Evolutionary conservation across 2,888 invertebrate species (phyloP), one percentile per base, ranked within the genome.

Genomic region (Pseudococcus jackbeardsleyi): DNA sequence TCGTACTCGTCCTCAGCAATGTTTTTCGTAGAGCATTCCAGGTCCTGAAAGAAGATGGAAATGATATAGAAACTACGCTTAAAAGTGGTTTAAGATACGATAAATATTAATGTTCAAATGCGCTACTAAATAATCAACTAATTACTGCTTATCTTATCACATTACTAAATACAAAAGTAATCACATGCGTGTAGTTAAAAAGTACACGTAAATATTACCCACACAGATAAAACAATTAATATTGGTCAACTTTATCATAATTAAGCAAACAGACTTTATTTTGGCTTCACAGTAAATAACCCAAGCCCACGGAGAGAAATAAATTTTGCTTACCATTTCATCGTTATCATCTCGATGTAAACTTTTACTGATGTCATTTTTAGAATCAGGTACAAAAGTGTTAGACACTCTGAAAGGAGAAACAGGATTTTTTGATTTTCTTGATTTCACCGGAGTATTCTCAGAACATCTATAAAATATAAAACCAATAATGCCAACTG

Each of bases 21-120:
- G 17, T 7, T 42, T 42, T 46, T 82, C 3, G 19, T 7, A 19
- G 39, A 19, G 15, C 79, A 46, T 46, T 72, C 72, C 15, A 39
- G 33, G 33, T 82, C 79, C 79, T 82, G 26, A n/a, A 72, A 72
- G 33, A n/a, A n/a, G n/a, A n/a, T 46, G 9, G 19, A 82, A 42
- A 82, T 5, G 5, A 54, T 64, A 64, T 11, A 1, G 9, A 64
- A 4, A 64, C 9, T n/a, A 46, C 46, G 19, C 6, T 82, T n/a
- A 82, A 82, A 22, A 19, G 19, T 50, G 4, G 11, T 42, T 33
- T 5, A 79, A 12, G 42, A 6, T 8, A 59, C 59, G n/a, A 59
- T 59, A n/a, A 59, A 59, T 59, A 8, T 9, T 42, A 42, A 42
- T 42, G 42, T 9, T 5, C 9, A 42, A 42, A 42, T 42, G 7